Percentiles rank a stretch among this genome's conserved stretches.
These are phyloP conservation scores for Apteryx owenii DNA, from an alignment of 2,113 vertebrate species.

Conservation along the genomic window DNA sequence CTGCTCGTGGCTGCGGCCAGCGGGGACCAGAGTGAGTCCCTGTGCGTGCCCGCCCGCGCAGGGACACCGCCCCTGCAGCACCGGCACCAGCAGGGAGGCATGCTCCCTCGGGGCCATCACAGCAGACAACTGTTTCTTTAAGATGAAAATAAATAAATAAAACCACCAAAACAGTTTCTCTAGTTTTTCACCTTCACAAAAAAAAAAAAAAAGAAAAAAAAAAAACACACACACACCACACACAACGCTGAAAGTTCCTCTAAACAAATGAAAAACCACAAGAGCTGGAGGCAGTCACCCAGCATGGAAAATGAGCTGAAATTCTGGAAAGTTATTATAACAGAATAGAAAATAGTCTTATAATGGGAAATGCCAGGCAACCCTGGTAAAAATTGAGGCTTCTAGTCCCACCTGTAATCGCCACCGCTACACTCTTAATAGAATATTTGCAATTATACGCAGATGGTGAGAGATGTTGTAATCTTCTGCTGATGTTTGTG, in stretches of 20 bases:
- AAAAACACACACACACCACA: neutral
- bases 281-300: conserved; percentile 27
- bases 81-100: rapidly evolving
- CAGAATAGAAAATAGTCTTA: conserved; percentile 10
- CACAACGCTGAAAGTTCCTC: neutral
- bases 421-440: conserved; percentile 37
- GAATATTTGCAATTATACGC: conserved; percentile 39
- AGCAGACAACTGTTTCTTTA: neutral
- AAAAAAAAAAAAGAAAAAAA: neutral
- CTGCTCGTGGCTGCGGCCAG: too few species aligned
- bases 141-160: neutral
- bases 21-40: neutral
- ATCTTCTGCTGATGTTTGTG: neutral
- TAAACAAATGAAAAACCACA: neutral
- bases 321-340: conserved; percentile 41
- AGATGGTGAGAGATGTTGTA: conserved; percentile 44
- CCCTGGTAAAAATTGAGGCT: conserved; percentile 1
- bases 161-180: too few species aligned
- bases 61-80: neutral
- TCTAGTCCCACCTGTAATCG: conserved; percentile 65
- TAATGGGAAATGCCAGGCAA: conserved; percentile 56
- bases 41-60: too few species aligned
- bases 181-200: too few species aligned
- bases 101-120: rapidly evolving
- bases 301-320: conserved; percentile 53